Evolutionary conservation across 1,140 invertebrate species (phyloP).

Genomic region (Trachymyrmex septentrionalis): DNA sequence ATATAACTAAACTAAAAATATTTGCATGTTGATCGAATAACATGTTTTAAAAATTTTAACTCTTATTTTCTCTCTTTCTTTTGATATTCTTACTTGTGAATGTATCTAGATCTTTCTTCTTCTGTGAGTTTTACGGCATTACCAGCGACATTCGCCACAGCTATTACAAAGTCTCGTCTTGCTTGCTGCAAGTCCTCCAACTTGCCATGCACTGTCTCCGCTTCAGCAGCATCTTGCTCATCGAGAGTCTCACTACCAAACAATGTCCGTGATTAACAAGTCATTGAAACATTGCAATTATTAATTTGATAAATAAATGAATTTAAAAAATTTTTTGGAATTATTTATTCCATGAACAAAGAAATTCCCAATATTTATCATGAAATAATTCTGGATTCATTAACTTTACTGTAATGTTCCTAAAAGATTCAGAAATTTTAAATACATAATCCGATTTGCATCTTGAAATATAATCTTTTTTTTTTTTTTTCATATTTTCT

Average conservation of each 20-base stretch:
- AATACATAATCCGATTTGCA: neutral
- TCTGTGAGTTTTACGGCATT: constrained; percentile 69
- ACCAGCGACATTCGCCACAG: constrained; percentile 76
- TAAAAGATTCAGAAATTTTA: neutral
- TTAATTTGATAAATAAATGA: neutral
- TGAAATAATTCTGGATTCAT: neutral
- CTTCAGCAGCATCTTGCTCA: constrained; percentile 78
- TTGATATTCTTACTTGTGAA: neutral
- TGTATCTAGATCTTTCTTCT: constrained; percentile 22
- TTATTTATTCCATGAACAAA: neutral
- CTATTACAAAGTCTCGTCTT: constrained; percentile 79
- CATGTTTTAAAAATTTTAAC: neutral
- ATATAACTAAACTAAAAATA: neutral
- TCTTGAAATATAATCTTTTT: neutral
- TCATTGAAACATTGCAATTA: neutral
- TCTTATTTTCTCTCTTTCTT: neutral
- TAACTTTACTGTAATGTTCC: neutral
- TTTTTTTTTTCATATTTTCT: constrained; percentile 7
- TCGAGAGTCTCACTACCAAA: constrained; percentile 70
- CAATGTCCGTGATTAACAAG: neutral
- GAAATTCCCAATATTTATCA: neutral
- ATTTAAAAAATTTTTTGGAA: neutral
- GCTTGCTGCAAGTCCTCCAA: constrained; percentile 78
- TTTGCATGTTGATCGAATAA: neutral
- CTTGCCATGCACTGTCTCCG: constrained; percentile 68